Percentiles rank a stretch among this genome's conserved stretches.
Evolutionary conservation across 2,888 invertebrate genomes (phyloP).

Genomic region (Adelphocoris suturalis): DNA sequence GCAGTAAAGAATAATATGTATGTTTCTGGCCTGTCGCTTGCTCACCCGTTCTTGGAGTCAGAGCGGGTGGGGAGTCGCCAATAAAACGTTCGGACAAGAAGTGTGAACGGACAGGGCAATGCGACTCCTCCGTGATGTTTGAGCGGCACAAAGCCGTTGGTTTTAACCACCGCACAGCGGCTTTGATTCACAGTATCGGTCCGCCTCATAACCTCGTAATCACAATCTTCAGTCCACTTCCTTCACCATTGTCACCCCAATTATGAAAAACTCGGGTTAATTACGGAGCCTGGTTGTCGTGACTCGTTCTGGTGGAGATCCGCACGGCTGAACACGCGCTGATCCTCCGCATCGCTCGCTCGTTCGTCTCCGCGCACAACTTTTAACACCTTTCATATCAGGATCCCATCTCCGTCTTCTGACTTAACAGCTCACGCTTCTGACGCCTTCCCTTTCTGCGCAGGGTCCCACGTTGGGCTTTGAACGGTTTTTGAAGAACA

Average conservation of each 20-base stretch:
- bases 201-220: slow-evolving; percentile 10
- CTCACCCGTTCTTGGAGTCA: not conserved
- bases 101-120: not conserved
- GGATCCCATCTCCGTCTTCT: not conserved
- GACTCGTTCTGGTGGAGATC: slow-evolving; percentile 8
- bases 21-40: too few species aligned
- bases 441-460: not conserved
- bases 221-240: slow-evolving; percentile 42
- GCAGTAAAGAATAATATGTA: too few species aligned
- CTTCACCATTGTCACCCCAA: slow-evolving; percentile 52
- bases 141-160: slow-evolving; percentile 26
- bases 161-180: not conserved
- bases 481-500: not conserved
- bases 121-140: slow-evolving; percentile 37
- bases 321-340: slow-evolving; percentile 43
- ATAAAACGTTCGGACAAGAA: slow-evolving; percentile 12
- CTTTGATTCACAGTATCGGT: slow-evolving; percentile 40
- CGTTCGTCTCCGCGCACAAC: slow-evolving; percentile 38
- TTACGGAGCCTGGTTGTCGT: not conserved
- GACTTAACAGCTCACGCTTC: slow-evolving; percentile 2
- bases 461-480: not conserved
- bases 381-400: slow-evolving; percentile 45
- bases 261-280: slow-evolving; percentile 28
- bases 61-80: not conserved
- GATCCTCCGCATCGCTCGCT: not conserved